These are phyloP conservation scores for Cyprinus carpio DNA, from an alignment of 2,113 vertebrate genomes.

Conservation along the genomic window DNA sequence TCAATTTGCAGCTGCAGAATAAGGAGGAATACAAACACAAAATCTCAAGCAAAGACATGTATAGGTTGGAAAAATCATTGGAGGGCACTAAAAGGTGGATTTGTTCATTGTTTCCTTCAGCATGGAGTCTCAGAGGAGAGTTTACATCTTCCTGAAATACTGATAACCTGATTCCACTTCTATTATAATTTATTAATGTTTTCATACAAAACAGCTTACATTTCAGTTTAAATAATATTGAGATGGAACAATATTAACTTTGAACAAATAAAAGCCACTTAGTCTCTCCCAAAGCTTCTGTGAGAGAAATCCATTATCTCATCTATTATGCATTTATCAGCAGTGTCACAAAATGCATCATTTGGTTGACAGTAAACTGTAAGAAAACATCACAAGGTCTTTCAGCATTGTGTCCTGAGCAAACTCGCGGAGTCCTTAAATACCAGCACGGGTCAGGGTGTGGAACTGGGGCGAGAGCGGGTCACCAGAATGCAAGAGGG, in stretches of 20 bases:
- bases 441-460: slow-evolving; percentile 27
- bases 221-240: slow-evolving; percentile 6
- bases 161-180: slow-evolving; percentile 8
- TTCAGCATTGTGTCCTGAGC: slow-evolving; percentile 33
- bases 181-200: slow-evolving; percentile 38
- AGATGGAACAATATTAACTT: neutral
- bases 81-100: neutral
- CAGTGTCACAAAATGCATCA: slow-evolving; percentile 29
- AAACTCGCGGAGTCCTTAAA: slow-evolving; percentile 52
- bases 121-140: neutral
- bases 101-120: neutral
- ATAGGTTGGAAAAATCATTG: neutral
- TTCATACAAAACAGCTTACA: neutral
- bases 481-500: slow-evolving; percentile 47
- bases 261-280: neutral
- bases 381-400: slow-evolving; percentile 40
- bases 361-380: slow-evolving; percentile 46
- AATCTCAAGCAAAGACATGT: neutral
- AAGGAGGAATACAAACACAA: neutral
- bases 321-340: slow-evolving; percentile 46
- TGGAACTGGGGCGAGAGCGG: slow-evolving; percentile 47
- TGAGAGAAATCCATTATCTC: slow-evolving; percentile 26
- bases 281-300: slow-evolving; percentile 14
- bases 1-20: neutral
- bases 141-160: slow-evolving; percentile 4